These are phyloP conservation scores for Temnothorax curvispinosus DNA, from an alignment of 1,140 invertebrate genomes.

Conservation along the genomic window DNA sequence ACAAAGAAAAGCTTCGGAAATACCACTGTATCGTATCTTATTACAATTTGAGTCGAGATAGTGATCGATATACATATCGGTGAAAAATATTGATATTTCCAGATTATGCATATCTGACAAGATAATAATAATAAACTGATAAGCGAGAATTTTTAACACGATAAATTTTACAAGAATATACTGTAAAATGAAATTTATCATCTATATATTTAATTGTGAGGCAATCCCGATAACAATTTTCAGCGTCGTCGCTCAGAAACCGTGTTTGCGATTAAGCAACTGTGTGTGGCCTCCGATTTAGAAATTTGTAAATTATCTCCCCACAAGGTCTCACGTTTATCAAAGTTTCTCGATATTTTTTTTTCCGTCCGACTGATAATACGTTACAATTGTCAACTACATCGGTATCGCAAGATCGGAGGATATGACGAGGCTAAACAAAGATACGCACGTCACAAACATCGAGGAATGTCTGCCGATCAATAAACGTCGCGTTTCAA, in stretches of 20 bases:
- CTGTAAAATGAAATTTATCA: background rate
- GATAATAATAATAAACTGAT: conserved; percentile 24
- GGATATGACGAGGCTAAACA: background rate
- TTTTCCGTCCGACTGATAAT: background rate
- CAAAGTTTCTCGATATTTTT: background rate
- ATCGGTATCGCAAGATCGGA: background rate
- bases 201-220: background rate
- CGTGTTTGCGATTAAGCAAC: background rate
- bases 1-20: conserved; percentile 13
- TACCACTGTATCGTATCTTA: background rate
- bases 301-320: background rate
- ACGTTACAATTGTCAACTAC: background rate
- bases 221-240: background rate
- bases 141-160: background rate
- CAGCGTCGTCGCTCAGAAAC: background rate
- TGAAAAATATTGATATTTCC: conserved; percentile 34
- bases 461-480: background rate
- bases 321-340: background rate
- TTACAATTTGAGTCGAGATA: background rate
- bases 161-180: background rate
- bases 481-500: background rate
- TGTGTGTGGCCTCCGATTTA: background rate
- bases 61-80: background rate
- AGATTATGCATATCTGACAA: conserved; percentile 40
- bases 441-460: background rate